A percentile compares a stretch with the other conserved stretches of the same genome.
Evolutionary conservation across 2,888 invertebrate species (phyloP).

Genomic region (Malachius bipustulatus): DNA sequence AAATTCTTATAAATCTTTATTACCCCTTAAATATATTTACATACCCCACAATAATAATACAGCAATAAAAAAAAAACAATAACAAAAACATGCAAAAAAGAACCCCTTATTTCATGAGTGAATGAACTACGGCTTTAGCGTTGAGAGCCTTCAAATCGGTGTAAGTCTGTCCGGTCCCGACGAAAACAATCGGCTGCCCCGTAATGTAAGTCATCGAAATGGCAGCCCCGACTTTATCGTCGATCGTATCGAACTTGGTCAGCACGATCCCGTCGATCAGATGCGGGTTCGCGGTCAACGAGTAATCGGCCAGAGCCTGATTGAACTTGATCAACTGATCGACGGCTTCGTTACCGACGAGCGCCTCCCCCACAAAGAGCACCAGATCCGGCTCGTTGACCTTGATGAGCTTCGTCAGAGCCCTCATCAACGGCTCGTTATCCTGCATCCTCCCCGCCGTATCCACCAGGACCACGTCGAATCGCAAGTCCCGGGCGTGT

Average conservation of each 20-base stretch:
- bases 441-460: slow-evolving; percentile 99
- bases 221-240: slow-evolving; percentile 98
- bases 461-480: slow-evolving; percentile 93
- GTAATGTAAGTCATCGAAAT: slow-evolving; percentile 99
- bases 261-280: slow-evolving; percentile 98
- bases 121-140: slow-evolving; percentile 89
- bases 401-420: slow-evolving; percentile 91
- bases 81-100: too few species aligned
- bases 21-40: too few species aligned
- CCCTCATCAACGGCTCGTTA: slow-evolving; percentile 97
- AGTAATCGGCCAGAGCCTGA: slow-evolving; percentile 90
- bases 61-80: too few species aligned
- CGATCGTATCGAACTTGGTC: slow-evolving; percentile 99
- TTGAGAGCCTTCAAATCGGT: slow-evolving; percentile 94
- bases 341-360: slow-evolving; percentile 99
- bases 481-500: slow-evolving; percentile 64
- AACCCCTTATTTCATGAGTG: slow-evolving; percentile 91
- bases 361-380: slow-evolving; percentile 97
- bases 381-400: slow-evolving; percentile 97
- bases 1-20: too few species aligned
- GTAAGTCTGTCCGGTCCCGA: slow-evolving; percentile 98
- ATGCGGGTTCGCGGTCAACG: slow-evolving; percentile 64
- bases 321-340: slow-evolving; percentile 99
- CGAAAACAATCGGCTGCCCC: slow-evolving; percentile 97
- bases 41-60: too few species aligned